Conservation (phyloP, 2,888 invertebrate species). For the Dromius quadrimaculatus region DNA sequence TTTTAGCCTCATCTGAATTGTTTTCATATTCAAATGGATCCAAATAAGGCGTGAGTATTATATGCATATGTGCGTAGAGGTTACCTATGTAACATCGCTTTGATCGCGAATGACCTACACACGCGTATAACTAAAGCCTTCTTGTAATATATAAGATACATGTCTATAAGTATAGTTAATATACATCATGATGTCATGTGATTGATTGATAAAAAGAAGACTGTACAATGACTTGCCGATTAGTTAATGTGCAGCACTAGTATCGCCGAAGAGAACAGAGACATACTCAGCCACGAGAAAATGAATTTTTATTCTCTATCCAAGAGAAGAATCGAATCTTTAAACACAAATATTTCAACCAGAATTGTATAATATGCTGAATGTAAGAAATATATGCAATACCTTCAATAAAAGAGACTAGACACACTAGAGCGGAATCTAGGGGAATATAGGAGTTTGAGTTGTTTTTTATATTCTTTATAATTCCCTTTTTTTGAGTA, state of each 20-base stretch:
- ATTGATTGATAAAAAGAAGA: constrained; percentile 56
- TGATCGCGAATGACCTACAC: constrained; percentile 39
- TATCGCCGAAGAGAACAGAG: constrained; percentile 51
- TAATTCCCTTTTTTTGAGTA: not conserved
- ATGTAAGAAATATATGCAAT: too few species aligned
- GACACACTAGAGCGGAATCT: too few species aligned
- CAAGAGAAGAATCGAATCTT: too few species aligned
- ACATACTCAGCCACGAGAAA: constrained; percentile 40
- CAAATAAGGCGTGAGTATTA: too few species aligned
- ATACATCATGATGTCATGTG: constrained; percentile 54
- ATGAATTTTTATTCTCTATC: too few species aligned
- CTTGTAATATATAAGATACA: constrained; percentile 52
- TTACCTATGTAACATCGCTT: constrained; percentile 26
- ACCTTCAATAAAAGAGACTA: too few species aligned
- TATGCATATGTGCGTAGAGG: constrained; percentile 25
- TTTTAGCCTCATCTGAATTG: too few species aligned
- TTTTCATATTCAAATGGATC: too few species aligned
- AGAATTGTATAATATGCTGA: too few species aligned
- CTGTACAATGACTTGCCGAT: constrained; percentile 56
- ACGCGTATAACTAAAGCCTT: constrained; percentile 27
- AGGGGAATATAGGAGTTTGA: too few species aligned
- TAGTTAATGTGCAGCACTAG: constrained; percentile 53
- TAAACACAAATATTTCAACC: too few species aligned
- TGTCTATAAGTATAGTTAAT: constrained; percentile 54
- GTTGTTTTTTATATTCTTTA: too few species aligned